Conservation (phyloP, 2,113 vertebrate species). For the Apeltes quadracus region DNA sequence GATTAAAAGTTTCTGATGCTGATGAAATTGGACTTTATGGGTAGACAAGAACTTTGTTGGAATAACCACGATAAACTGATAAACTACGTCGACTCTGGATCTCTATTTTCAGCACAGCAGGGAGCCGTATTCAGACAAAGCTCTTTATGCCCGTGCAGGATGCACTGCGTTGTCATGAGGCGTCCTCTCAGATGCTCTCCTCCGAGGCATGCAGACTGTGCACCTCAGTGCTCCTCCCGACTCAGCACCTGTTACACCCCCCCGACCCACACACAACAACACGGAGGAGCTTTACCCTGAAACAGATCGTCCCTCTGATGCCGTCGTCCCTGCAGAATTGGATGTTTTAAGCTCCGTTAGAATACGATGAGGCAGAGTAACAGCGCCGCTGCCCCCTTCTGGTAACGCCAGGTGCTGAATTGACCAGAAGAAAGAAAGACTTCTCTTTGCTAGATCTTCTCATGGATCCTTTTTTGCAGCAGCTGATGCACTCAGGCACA, state of each 20-base stretch:
- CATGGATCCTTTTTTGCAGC: background rate
- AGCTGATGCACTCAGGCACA: background rate
- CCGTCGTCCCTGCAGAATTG: constrained; percentile 48
- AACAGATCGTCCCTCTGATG: constrained; percentile 52
- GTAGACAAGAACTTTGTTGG: background rate
- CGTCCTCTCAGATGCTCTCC: background rate
- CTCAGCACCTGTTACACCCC: constrained; percentile 57
- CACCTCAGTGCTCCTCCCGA: background rate
- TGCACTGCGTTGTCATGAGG: constrained; percentile 3
- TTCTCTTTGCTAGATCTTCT: background rate
- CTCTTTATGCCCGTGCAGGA: background rate
- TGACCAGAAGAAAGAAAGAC: background rate
- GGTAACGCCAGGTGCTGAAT: constrained; percentile 21
- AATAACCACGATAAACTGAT: background rate
- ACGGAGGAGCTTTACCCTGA: constrained; percentile 35
- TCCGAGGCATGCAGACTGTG: constrained; percentile 13
- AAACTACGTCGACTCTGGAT: background rate
- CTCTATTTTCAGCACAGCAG: constrained; percentile 2
- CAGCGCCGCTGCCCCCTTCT: constrained; percentile 67
- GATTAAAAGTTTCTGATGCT: background rate
- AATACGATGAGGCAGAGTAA: background rate
- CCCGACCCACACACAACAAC: constrained; percentile 33
- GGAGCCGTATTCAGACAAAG: background rate
- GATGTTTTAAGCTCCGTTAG: background rate
- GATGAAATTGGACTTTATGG: background rate